Conservation (phyloP, 2,888 invertebrate species). For the Corbicula japonica region DNA sequence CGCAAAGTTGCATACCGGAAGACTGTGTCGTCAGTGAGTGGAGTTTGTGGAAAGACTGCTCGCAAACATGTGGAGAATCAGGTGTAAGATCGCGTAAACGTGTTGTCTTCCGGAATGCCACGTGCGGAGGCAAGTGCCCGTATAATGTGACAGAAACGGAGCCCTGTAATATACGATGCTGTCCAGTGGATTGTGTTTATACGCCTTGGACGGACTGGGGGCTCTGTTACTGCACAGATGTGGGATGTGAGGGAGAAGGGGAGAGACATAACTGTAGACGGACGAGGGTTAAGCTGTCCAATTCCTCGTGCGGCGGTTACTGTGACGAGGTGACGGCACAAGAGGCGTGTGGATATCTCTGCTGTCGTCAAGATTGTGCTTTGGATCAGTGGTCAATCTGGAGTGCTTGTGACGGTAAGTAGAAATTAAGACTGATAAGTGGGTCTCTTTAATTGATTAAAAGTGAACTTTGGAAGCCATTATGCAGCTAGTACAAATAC, state of each 20-base stretch:
- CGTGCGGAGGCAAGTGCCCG: constrained; percentile 68
- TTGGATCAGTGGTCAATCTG: constrained; percentile 70
- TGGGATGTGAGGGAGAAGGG: constrained; percentile 55
- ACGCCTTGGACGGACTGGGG: constrained; percentile 64
- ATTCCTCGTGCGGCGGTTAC: constrained; percentile 69
- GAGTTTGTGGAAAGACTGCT: constrained; percentile 67
- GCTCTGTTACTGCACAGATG: constrained; percentile 40
- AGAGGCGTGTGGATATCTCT: constrained; percentile 65
- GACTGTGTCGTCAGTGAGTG: constrained; percentile 73
- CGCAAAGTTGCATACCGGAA: constrained; percentile 39
- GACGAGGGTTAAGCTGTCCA: constrained; percentile 45
- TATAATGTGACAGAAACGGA: constrained; percentile 45
- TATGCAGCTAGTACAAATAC: background rate
- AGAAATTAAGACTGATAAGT: too few species aligned
- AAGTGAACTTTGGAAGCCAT: background rate
- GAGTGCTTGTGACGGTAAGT: constrained; percentile 66
- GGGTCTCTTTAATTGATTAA: too few species aligned
- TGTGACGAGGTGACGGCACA: constrained; percentile 61
- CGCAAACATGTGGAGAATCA: constrained; percentile 65
- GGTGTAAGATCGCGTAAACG: constrained; percentile 60
- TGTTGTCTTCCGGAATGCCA: constrained; percentile 50
- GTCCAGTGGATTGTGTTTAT: constrained; percentile 67
- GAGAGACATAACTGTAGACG: constrained; percentile 60
- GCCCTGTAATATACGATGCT: constrained; percentile 67
- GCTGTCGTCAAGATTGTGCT: constrained; percentile 73